A percentile compares a stretch with the other conserved stretches of the same genome.
Conservation (phyloP, 1,140 invertebrate genomes). For the Drosophila novamexicana region DNA sequence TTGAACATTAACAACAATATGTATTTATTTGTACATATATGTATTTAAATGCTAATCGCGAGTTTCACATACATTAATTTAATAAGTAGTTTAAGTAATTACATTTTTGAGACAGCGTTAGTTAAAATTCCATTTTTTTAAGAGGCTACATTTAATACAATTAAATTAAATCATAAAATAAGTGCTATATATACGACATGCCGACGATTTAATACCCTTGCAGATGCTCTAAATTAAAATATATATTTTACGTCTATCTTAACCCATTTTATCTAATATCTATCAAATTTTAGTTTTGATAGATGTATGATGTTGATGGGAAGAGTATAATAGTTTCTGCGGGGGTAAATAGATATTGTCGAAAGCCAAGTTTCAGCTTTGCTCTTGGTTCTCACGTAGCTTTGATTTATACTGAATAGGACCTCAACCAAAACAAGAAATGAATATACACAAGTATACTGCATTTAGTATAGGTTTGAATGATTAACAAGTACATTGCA, state of each 20-base stretch:
- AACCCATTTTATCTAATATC: neutral
- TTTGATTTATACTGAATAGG: conserved; percentile 43
- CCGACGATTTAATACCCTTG: neutral
- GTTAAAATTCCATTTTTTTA: conserved; percentile 58
- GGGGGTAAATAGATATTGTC: conserved; percentile 1
- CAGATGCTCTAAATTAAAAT: neutral
- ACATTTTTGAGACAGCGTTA: conserved; percentile 47
- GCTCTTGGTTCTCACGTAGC: conserved; percentile 5
- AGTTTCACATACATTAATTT: conserved; percentile 42
- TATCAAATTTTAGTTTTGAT: neutral
- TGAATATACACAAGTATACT: conserved; percentile 77
- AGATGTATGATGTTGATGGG: neutral
- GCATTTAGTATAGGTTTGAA: conserved; percentile 66
- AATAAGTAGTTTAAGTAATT: conserved; percentile 21
- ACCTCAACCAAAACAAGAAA: conserved; percentile 59
- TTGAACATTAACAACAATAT: conserved; percentile 13
- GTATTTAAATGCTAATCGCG: conserved; percentile 15
- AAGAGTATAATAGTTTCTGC: neutral
- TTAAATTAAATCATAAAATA: conserved; percentile 33
- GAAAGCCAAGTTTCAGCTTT: neutral
- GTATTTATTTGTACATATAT: conserved; percentile 17
- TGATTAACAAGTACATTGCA: conserved; percentile 5
- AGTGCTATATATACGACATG: neutral
- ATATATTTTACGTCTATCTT: neutral
- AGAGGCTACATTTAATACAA: conserved; percentile 68